Percentiles rank a stretch among this genome's conserved stretches.
These are phyloP conservation scores for Trachelipus rathkii DNA, from an alignment of 1,140 invertebrate species.

Conservation along the genomic window DNA sequence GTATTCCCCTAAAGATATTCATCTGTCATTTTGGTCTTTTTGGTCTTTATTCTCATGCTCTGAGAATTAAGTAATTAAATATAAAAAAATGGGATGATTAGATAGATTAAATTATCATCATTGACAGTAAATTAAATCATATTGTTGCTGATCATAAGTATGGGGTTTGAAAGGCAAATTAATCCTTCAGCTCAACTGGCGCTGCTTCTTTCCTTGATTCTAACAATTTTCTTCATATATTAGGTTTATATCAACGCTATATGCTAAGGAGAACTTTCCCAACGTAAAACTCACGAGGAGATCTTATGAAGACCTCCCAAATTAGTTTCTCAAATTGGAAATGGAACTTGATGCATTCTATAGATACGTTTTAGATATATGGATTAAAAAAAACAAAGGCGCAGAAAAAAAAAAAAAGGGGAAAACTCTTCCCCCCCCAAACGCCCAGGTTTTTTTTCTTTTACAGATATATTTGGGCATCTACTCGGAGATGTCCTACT, in stretches of 20 bases:
- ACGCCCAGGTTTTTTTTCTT: conserved; percentile 55
- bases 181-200: no score
- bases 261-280: conserved; percentile 51
- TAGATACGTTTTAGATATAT: conserved; percentile 51
- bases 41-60: no score
- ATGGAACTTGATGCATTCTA: conserved; percentile 47
- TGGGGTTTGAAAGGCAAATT: no score
- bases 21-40: no score
- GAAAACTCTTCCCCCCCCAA: no score
- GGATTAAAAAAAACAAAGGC: conserved; percentile 51
- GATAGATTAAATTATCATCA: no score
- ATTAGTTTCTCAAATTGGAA: conserved; percentile 50
- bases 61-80: no score
- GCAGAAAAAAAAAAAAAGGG: no score
- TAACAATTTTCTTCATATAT: not conserved
- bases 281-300: conserved; percentile 47
- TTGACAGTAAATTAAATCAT: no score
- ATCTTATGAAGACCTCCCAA: conserved; percentile 52
- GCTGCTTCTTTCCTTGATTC: conserved; percentile 1
- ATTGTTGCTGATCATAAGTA: no score
- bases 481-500: conserved; percentile 54
- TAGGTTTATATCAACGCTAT: conserved; percentile 48
- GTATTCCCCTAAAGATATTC: no score
- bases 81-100: no score
- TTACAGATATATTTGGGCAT: conserved; percentile 56